Evolutionary conservation across 1,140 invertebrate species (phyloP), one percentile per base, ranked within the genome.

Genomic region (Littorina saxatilis): DNA sequence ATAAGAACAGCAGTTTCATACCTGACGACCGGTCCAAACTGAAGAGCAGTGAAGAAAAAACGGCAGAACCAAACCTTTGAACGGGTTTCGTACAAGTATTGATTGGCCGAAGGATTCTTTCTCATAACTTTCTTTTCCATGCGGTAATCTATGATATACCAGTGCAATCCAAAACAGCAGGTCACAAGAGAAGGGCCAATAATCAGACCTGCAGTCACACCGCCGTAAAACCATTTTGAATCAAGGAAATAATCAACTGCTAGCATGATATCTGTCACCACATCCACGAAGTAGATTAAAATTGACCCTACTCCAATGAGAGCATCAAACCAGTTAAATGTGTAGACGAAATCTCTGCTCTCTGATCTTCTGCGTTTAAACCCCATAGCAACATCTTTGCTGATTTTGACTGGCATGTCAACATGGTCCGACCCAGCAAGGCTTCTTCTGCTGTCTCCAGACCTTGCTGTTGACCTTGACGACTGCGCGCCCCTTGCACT

Each of bases 271-370:
- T 89, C 88, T n/a, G 83, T 86, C 15, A 83, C 81, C 75, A 88
- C 78, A 76, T 89, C 88, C 75, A 82, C 61, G 47, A 84, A 75
- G 75, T 80, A 87, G 29, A 83, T 32, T 32, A 80, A n/a, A 40
- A 87, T 83, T 5, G 84, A 78, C 29, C 32, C 37, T 32, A 87
- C n/a, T 27, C 78, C 84, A 40, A 87, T 80, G 37, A 85, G 35
- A 39, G 84, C 40, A 63, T 87, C 13, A 95, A 95, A 87, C 70
- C 80, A 84, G 11, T 68, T 75, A 58, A 85, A 85, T n/a, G 39
- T 7, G 29, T 78, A 78, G 32, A 78, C 76, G 15, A 63, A 29
- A n/a, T 63, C 58, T 15, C 76, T 78, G 37, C 66, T 43, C 13
- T 78, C 35, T 43, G 58, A 63, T 7, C 37, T 78, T 17, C 40